These are phyloP conservation scores for Lagria hirta DNA, from an alignment of 2,888 invertebrate genomes.

Conservation along the genomic window DNA sequence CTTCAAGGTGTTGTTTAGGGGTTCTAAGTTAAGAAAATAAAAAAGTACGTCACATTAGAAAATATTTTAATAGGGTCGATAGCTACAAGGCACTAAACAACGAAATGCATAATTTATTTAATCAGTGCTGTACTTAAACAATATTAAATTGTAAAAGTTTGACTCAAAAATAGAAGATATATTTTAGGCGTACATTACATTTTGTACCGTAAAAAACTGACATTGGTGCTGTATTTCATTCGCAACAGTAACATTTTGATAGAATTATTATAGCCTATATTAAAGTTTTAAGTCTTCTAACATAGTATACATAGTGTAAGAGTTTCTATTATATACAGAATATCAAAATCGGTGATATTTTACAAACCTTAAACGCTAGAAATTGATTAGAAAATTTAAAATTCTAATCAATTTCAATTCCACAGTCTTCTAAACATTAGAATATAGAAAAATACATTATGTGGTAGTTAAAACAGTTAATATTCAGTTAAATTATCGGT, in stretches of 20 bases:
- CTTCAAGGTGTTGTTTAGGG: no score
- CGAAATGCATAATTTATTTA: constrained; percentile 27
- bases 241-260: constrained; percentile 10
- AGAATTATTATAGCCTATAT: constrained; percentile 10
- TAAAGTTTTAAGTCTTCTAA: constrained; percentile 31
- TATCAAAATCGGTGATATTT: constrained; percentile 27
- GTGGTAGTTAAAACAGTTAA: constrained; percentile 11
- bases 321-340: constrained; percentile 12
- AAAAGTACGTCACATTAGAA: no score
- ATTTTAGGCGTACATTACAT: constrained; percentile 15
- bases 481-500: constrained; percentile 40
- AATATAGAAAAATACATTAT: constrained; percentile 19
- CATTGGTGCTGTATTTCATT: constrained; percentile 31
- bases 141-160: constrained; percentile 25
- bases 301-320: constrained; percentile 28
- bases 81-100: constrained; percentile 41
- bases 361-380: constrained; percentile 24
- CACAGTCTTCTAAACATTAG: constrained; percentile 22
- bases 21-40: no score
- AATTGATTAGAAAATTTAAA: constrained; percentile 11
- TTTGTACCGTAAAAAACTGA: constrained; percentile 21
- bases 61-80: constrained; percentile 31
- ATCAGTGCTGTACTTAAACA: constrained; percentile 32
- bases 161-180: constrained; percentile 11
- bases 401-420: constrained; percentile 7